phyloP scores from a whole-genome alignment of 2,113 vertebrate genomes.

The Bufo bufo region DNA sequence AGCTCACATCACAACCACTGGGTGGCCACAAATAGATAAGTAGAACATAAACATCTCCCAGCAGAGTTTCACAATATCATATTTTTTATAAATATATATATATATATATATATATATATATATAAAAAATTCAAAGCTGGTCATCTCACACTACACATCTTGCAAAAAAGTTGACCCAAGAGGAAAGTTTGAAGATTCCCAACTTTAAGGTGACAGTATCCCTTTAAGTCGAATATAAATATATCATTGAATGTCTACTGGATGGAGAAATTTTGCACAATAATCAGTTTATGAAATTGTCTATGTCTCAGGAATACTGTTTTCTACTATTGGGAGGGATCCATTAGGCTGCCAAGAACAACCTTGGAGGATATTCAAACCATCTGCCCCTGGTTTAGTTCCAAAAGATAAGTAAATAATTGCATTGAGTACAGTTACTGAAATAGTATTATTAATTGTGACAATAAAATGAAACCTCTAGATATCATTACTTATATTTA shows the following conservation, averaged over 20 bases:
- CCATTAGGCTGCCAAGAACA: constrained; percentile 4
- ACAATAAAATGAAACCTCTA: not conserved
- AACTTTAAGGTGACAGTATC: too few relatives aligned
- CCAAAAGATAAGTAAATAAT: not conserved
- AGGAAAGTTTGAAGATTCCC: too few relatives aligned
- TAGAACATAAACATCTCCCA: too few relatives aligned
- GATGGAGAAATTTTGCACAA: not conserved
- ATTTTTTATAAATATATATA: too few relatives aligned
- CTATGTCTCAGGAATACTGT: not conserved
- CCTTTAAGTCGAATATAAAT: too few relatives aligned
- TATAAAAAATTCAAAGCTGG: too few relatives aligned
- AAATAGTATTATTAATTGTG: constrained; percentile 3
- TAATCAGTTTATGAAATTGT: not conserved
- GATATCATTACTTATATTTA: not conserved
- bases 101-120: too few relatives aligned
- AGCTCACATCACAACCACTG: too few relatives aligned
- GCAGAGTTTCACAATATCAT: too few relatives aligned
- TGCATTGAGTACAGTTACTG: not conserved
- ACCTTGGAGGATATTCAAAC: constrained; percentile 14
- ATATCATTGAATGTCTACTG: not conserved
- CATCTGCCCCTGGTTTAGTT: constrained; percentile 22
- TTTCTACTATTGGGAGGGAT: constrained; percentile 10
- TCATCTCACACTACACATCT: too few relatives aligned
- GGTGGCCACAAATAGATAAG: too few relatives aligned
- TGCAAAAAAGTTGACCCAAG: too few relatives aligned